Base-by-base conservation (phyloP, 2,797 vertebrate species). In the Gymnoscopelus microlampas region DNA sequence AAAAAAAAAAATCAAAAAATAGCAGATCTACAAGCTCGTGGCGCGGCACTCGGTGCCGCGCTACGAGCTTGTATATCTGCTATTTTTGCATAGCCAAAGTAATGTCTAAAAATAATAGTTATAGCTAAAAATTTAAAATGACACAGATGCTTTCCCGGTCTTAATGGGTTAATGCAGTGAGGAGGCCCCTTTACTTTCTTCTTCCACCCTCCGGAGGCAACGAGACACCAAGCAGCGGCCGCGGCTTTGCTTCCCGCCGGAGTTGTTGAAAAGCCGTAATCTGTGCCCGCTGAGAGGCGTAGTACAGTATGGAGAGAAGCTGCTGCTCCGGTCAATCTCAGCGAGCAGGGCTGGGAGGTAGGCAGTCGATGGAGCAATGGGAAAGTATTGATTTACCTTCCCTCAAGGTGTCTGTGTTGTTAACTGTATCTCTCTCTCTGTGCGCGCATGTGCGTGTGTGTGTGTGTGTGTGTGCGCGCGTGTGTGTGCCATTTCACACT, bases 341-440 rank as follows among this genome's bases (percentile, higher is more conserved):
- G 79, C 73, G 19, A 75, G 59, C 3, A 5, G 39, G 78, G 70
- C 49, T 70, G 47, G 60, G 74, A 70, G 64, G 66, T 1, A n/a
- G 68, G 5, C 35, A 44, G 39, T 35, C 3, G 70, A 77, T 47
- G 53, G 59, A 77, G 70, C 60, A 55, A 23, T 3, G 72, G 65
- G 64, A 71, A 74, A 53, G 77, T 86, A 87, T 79, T 84, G 85
- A 87, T 80, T 84, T 63, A 70, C 55, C 48, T 1, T 50, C 69
- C 71, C 73, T 44, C 39, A 44, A 44, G 39, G 39, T 44, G 39
- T 44, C 39, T 44, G 39, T 44, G 39, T 10, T 44, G 39, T 10
- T 44, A 67, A 72, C 76, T 44, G 74, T 50, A 47, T 50, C 35
- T 68, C 19, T 19, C 19, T 19, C 19, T 19, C 19, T 2, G 8